Base-by-base conservation (phyloP, 2,888 invertebrate genomes). In the Megalurothrips usitatus region DNA sequence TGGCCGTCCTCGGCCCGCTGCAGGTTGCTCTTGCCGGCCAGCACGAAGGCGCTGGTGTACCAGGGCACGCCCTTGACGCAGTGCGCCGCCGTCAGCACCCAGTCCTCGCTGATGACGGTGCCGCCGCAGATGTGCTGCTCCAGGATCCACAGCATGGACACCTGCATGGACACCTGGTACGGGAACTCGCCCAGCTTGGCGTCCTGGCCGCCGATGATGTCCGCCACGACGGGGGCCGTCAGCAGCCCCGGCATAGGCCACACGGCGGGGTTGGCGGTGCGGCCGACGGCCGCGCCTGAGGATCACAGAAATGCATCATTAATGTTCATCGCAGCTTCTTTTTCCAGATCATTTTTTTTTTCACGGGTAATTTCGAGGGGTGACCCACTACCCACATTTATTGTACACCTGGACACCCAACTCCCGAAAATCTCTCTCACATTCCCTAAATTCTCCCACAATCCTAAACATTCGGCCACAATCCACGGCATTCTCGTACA, bases 51-150 rank as follows among this genome's bases (percentile, higher is more conserved):
- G n/a, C 63, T 63, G n/a, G 63, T 63, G 63, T 63, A 63, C 63
- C 63, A 63, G 1, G 63, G 63, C n/a, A n/a, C n/a, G 63, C 63
- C 63, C 63, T 63, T 63, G 63, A 63, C n/a, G 63, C 63, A 63
- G 63, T 63, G 63, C 19, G 19, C 63, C 1, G 63, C 63, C n/a
- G 63, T 63, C 63, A 63, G 63, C 63, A 63, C 63, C 63, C 63
- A 63, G 19, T 1, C 17, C 63, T 63, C 63, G 63, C n/a, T 63
- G 63, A 63, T 14, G 63, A 63, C n/a, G 63, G 63, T 63, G n/a
- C 63, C 63, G 63, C 63, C 63, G 63, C 63, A 63, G 63, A 63
- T 63, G 63, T 63, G 63, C 63, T 63, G 63, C 63, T 63, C 63
- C n/a, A 63, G 1, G 63, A 63, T 63, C 63, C 63, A 63, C 63